phyloP scores from a whole-genome alignment of 2,113 vertebrate genomes.

The Copsychus sechellarum region DNA sequence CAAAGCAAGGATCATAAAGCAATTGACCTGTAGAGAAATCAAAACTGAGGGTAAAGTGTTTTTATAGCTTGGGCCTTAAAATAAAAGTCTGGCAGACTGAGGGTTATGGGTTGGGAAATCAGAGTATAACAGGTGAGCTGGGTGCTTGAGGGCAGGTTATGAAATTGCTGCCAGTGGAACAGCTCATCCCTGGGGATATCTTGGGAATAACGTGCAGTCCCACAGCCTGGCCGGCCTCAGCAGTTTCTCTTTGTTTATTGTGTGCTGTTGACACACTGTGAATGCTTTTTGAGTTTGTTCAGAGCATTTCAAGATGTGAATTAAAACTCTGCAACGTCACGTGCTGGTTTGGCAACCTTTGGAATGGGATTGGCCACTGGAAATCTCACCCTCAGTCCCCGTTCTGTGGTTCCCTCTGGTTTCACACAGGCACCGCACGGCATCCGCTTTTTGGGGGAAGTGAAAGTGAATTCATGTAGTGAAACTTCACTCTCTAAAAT shows the following conservation, averaged over 20 bases:
- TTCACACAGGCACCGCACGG: neutral
- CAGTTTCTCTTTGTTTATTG: rapidly evolving
- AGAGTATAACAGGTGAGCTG: neutral
- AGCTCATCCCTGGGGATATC: neutral
- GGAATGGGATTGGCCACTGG: neutral
- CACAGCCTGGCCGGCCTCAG: neutral
- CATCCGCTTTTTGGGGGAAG: neutral
- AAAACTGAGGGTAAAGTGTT: neutral
- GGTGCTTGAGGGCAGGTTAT: neutral
- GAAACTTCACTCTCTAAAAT: neutral
- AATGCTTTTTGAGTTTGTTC: neutral
- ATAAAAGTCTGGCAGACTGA: neutral
- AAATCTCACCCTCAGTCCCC: neutral
- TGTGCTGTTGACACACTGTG: rapidly evolving
- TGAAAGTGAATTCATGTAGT: neutral
- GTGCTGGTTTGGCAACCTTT: neutral
- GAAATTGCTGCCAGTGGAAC: neutral
- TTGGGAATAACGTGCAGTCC: neutral
- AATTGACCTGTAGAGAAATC: neutral
- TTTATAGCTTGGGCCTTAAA: neutral
- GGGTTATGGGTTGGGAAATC: neutral
- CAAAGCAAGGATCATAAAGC: neutral
- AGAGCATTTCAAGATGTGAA: neutral
- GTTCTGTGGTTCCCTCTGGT: neutral
- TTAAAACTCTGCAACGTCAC: rapidly evolving